Conservation (phyloP, 2,797 vertebrate species). For the Chiroxiphia lanceolata region DNA sequence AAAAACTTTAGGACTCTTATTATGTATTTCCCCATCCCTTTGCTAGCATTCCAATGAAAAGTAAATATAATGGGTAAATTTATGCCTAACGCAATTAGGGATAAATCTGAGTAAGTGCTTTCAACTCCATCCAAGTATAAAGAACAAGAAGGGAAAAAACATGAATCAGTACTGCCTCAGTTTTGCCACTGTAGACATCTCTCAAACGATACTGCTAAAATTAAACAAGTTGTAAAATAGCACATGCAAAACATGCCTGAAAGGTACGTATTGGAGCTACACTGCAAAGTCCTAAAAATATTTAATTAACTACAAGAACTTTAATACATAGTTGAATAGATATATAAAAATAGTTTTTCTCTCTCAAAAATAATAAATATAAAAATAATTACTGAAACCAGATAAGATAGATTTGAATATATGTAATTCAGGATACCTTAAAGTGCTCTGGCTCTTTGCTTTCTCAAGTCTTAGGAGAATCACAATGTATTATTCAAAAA, state of each 20-base stretch:
- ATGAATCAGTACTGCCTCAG: not conserved
- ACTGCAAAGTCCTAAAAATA: not conserved
- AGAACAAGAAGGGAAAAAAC: not conserved
- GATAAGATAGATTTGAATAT: not conserved
- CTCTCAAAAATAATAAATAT: not conserved
- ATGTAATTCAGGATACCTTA: not conserved
- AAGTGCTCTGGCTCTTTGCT: not conserved
- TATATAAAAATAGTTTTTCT: not conserved
- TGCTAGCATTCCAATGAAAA: not conserved
- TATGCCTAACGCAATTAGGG: not conserved
- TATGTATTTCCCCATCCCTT: not conserved
- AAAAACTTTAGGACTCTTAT: not conserved
- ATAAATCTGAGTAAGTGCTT: not conserved
- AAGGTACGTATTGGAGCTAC: not conserved
- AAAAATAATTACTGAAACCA: not conserved
- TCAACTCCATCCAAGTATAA: not conserved
- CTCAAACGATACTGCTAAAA: not conserved
- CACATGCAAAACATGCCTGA: not conserved
- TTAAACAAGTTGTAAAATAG: not conserved
- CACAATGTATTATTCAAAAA: not conserved
- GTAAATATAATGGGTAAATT: not conserved
- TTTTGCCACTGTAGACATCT: not conserved
- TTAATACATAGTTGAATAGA: not conserved
- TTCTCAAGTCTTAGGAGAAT: not conserved
- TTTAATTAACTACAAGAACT: not conserved